phyloP scores from a whole-genome alignment of 2,113 vertebrate species.

The Sturnus vulgaris region DNA sequence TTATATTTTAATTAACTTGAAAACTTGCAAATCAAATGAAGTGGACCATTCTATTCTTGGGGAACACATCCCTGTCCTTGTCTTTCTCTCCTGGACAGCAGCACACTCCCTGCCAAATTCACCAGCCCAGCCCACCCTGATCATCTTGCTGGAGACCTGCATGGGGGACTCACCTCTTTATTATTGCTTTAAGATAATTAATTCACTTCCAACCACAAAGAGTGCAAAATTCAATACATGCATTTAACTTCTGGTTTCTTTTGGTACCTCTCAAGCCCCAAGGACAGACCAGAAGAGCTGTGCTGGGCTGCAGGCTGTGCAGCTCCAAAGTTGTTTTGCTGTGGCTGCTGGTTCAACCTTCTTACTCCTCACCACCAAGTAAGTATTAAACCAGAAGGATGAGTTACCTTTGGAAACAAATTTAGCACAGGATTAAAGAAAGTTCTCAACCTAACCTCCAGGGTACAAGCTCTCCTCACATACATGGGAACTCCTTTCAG shows the following conservation, averaged over 20 bases:
- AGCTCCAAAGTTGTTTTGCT: background rate
- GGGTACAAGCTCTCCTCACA: background rate
- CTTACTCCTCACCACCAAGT: background rate
- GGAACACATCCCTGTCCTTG: background rate
- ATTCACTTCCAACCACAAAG: background rate
- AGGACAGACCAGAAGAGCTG: background rate
- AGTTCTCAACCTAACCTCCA: background rate
- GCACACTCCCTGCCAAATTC: background rate
- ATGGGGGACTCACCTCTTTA: background rate
- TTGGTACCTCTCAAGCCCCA: background rate
- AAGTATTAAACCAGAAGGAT: background rate
- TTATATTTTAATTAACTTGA: background rate
- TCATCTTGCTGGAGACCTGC: background rate
- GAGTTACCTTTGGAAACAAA: background rate
- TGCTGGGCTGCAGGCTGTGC: background rate
- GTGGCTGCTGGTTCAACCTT: background rate
- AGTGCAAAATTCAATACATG: background rate
- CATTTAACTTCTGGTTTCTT: background rate
- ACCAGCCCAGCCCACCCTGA: background rate
- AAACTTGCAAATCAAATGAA: background rate
- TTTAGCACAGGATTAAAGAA: background rate
- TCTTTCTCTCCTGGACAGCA: background rate
- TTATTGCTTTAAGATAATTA: background rate
- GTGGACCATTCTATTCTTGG: fast-evolving
- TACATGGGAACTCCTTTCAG: fast-evolving